These are phyloP conservation scores for Acleris sparsana DNA, from an alignment of 2,888 invertebrate genomes.

Conservation along the genomic window DNA sequence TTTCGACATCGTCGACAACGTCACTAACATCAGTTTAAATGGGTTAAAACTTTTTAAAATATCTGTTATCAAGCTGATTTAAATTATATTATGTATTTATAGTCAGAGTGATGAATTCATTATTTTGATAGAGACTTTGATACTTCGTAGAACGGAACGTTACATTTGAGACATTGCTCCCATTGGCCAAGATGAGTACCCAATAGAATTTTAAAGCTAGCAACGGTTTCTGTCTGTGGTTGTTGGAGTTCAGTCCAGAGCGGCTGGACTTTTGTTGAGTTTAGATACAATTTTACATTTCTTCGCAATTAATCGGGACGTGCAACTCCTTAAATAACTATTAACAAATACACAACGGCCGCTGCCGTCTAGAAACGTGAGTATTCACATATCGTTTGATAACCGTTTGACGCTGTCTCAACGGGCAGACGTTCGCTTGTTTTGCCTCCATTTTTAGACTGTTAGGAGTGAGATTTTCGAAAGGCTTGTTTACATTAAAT, in stretches of 20 bases:
- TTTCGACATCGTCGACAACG: no score
- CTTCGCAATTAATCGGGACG: slow-evolving; percentile 49
- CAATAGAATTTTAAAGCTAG: slow-evolving; percentile 71
- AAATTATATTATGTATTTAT: no score
- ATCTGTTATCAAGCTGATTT: no score
- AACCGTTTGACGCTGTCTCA: slow-evolving; percentile 58
- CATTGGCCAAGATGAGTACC: slow-evolving; percentile 58
- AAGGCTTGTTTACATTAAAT: slow-evolving; percentile 58
- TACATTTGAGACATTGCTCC: slow-evolving; percentile 41
- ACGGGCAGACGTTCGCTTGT: slow-evolving; percentile 71
- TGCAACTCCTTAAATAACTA: slow-evolving; percentile 55
- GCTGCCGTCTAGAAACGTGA: slow-evolving; percentile 63
- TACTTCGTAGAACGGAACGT: slow-evolving; percentile 50
- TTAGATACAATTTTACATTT: slow-evolving; percentile 59
- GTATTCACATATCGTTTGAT: slow-evolving; percentile 54
- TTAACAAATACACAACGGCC: slow-evolving; percentile 62
- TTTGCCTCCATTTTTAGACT: slow-evolving; percentile 80
- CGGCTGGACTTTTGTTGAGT: slow-evolving; percentile 62
- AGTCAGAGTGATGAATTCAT: not conserved
- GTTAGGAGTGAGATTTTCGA: slow-evolving; percentile 63
- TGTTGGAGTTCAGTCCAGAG: slow-evolving; percentile 61
- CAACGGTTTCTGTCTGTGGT: slow-evolving; percentile 78
- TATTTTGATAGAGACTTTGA: slow-evolving; percentile 13
- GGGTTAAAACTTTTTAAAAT: no score
- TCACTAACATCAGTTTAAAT: no score